Evolutionary conservation across 2,113 vertebrate genomes (phyloP), one percentile per base, ranked within the genome.

Genomic region (Ailuropoda melanoleuca): DNA sequence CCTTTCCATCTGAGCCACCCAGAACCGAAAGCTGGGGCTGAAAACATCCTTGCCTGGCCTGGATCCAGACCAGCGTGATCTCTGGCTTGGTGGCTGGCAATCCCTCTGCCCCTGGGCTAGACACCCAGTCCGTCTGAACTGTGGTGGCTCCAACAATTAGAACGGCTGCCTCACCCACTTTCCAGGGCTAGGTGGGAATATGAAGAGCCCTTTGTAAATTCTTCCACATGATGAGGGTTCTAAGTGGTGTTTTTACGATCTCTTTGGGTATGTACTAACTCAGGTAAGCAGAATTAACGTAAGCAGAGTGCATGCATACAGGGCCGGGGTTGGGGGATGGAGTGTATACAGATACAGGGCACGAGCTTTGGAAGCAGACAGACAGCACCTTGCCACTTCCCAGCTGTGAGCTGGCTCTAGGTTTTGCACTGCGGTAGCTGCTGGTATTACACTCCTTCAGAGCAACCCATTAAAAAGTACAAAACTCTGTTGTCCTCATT

Each of bases 401-500:
- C 29, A 31, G 55, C 34, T 1, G 43, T 50, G 64, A 50, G 17
- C 29, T 26, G 77, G 19, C 29, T 46, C 37, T 4, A 39, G 48
- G 34, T 43, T 46, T 53, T 62, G 50, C 13, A 39, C 17, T 26
- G 8, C 43, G 58, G 58, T 14, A 68, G 21, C 39, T 74, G 64
- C 0, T 58, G 4, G 17, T 29, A 53, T 29, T 26, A 75, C 5
- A 66, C 19, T 46, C 74, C 87, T 92, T 92, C 56, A n/a, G 37
- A 64, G 55, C 26, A 84, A 43, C 13, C 78, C 80, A 75, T 53
- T 68, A 87, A 1, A 80, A 97, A 96, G 43, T 60, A 96, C 70
- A 53, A 62, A 95, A 93, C 55, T 88, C 84, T 87, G 19, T 1
- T 48, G 70, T 70, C 64, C 70, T 97, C 68, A 24, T 94, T 93